phyloP scores from a whole-genome alignment of 2,888 invertebrate genomes.

The Ophion costatus region DNA sequence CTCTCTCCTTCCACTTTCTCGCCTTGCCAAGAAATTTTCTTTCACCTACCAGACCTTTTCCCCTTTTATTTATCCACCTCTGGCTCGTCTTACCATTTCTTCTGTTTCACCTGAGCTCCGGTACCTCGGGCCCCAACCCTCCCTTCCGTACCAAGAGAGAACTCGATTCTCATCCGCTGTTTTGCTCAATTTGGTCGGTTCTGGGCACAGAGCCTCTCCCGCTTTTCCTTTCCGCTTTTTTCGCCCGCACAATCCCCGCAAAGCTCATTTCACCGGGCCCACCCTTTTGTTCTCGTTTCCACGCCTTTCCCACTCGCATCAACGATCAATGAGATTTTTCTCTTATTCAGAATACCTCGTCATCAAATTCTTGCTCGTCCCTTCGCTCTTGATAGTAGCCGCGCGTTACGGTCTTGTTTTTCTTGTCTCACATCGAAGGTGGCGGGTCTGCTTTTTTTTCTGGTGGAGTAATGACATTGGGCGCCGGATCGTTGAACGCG shows the following conservation, averaged over 20 bases:
- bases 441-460: constrained; percentile 8
- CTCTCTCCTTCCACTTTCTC: constrained; percentile 57
- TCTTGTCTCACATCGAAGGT: constrained; percentile 4
- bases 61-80: constrained; percentile 48
- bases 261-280: constrained; percentile 38
- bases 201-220: constrained; percentile 14
- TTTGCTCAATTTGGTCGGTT: constrained; percentile 54
- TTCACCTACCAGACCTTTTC: constrained; percentile 45
- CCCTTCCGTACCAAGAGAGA: constrained; percentile 21
- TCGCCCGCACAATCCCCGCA: constrained; percentile 31
- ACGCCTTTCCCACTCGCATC: constrained; percentile 3
- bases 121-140: constrained; percentile 16
- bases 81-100: constrained; percentile 48
- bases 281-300: constrained; percentile 45
- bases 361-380: constrained; percentile 14
- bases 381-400: background rate
- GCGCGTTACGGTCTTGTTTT: constrained; percentile 20
- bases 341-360: constrained; percentile 40
- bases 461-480: background rate
- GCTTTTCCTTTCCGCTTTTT: constrained; percentile 40
- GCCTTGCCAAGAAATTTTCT: constrained; percentile 60
- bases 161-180: constrained; percentile 61
- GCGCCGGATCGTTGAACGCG: background rate
- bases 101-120: constrained; percentile 63
- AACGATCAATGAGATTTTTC: constrained; percentile 33